Conservation (phyloP, 2,888 invertebrate species). For the Ennomos erosarius region DNA sequence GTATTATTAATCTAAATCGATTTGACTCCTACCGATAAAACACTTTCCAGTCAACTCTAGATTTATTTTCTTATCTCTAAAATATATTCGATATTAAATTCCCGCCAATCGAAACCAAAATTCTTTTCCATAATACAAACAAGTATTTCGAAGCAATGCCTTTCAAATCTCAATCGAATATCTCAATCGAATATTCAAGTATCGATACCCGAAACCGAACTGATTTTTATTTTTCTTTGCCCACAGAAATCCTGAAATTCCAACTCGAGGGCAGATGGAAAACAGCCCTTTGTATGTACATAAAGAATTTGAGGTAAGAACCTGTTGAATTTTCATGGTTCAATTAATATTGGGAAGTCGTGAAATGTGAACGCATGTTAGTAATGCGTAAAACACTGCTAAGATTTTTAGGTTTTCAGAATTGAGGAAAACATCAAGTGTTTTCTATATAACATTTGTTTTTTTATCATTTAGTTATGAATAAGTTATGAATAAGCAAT, state of each 20-base stretch:
- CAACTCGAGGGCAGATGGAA: slow-evolving; percentile 73
- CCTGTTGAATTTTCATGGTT: slow-evolving; percentile 14
- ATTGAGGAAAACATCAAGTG: no score
- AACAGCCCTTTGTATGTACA: slow-evolving; percentile 85
- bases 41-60: no score
- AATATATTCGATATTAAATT: no score
- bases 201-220: slow-evolving; percentile 9
- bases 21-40: no score
- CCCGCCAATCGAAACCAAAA: neutral
- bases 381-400: no score
- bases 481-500: no score
- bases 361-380: no score
- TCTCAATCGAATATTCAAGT: slow-evolving; percentile 24
- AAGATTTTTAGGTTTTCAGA: no score
- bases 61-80: no score
- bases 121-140: neutral
- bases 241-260: slow-evolving; percentile 61
- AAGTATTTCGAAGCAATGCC: neutral
- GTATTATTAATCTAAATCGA: no score
- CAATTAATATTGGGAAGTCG: slow-evolving; percentile 9
- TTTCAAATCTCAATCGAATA: slow-evolving; percentile 16
- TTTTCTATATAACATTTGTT: no score
- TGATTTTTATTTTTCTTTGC: slow-evolving; percentile 43
- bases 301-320: slow-evolving; percentile 82
- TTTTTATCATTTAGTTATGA: no score